Conservation (phyloP, 2,888 invertebrate genomes). For the Apamea epomidion region DNA sequence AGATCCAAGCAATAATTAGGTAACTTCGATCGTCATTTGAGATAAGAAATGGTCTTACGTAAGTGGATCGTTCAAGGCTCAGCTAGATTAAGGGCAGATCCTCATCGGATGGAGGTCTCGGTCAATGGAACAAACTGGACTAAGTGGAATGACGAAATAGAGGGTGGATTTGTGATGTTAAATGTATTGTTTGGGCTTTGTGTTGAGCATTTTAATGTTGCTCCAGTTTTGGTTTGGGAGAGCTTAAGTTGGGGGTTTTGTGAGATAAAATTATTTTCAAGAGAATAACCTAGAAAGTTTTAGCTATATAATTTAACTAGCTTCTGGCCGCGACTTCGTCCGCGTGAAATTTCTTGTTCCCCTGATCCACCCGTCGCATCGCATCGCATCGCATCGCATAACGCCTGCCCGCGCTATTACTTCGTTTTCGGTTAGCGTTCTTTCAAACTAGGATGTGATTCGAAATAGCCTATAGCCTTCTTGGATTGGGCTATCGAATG, state of each 20-base stretch:
- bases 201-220: conserved; percentile 35
- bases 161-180: conserved; percentile 30
- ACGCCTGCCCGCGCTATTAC: background rate
- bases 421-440: background rate
- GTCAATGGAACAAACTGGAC: conserved; percentile 52
- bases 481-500: background rate
- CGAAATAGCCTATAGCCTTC: background rate
- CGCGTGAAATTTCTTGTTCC: background rate
- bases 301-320: background rate
- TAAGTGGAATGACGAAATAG: conserved; percentile 26
- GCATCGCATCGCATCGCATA: no score
- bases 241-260: background rate
- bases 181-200: conserved; percentile 34
- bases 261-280: background rate
- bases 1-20: conserved; percentile 62
- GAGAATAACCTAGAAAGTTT: background rate
- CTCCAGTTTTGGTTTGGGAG: background rate
- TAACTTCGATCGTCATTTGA: conserved; percentile 59
- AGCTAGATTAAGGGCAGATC: conserved; percentile 61
- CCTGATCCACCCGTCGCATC: no score
- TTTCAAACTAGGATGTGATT: background rate
- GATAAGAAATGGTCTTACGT: conserved; percentile 56
- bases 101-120: conserved; percentile 61
- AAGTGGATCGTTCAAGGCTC: conserved; percentile 56
- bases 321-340: background rate